phyloP scores from a whole-genome alignment of 2,888 invertebrate genomes.

The Neoscelio sp. region DNA sequence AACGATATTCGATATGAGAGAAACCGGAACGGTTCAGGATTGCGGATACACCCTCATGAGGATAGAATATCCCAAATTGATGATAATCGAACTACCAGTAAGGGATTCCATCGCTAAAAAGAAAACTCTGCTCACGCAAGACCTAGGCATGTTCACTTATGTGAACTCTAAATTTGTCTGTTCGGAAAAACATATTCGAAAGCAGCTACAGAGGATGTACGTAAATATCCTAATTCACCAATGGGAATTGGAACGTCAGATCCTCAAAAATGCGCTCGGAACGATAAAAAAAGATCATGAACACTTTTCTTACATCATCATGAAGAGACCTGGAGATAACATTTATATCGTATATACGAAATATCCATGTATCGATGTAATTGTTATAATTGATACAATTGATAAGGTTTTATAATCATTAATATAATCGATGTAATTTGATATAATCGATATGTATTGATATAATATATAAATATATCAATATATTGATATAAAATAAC shows the following conservation, averaged over 20 bases:
- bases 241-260: conserved; percentile 71
- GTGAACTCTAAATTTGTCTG: conserved; percentile 73
- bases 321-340: conserved; percentile 71
- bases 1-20: conserved; percentile 61
- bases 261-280: conserved; percentile 70
- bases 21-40: neutral
- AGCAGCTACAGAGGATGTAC: conserved; percentile 64
- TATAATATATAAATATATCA: no score
- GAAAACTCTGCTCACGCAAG: neutral
- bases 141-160: conserved; percentile 69
- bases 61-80: conserved; percentile 63
- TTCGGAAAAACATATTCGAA: conserved; percentile 70
- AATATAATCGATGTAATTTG: no score
- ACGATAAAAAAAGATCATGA: conserved; percentile 70
- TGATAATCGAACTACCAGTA: conserved; percentile 27
- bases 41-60: conserved; percentile 27
- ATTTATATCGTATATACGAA: no score
- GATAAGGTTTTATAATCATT: no score
- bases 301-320: conserved; percentile 69
- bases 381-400: no score
- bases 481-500: no score
- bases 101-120: neutral
- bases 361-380: no score
- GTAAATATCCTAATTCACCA: conserved; percentile 67
- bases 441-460: no score